Evolutionary conservation across 2,113 vertebrate species (phyloP), one percentile per base, ranked within the genome.

Genomic region (Tachycineta bicolor): DNA sequence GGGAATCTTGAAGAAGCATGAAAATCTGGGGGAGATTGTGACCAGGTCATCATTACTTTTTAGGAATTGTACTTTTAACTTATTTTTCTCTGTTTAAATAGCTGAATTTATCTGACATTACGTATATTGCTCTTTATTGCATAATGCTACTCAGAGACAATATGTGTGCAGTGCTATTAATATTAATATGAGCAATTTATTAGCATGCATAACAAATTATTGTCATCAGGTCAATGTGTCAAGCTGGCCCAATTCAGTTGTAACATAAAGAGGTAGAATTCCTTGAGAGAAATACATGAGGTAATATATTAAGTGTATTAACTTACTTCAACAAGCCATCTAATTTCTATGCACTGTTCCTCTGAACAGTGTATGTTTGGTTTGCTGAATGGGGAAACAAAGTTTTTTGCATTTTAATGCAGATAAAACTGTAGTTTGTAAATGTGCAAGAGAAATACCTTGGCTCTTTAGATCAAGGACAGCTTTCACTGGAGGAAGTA

Each of bases 111-210:
- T 52, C 37, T 74, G 44, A 21, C 5, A 11, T 50, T 34, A 31
- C 0, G 0, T 43, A 26, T 34, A 31, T 31, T 0, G 0, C 34
- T 33, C 11, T 80, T 80, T 56, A 43, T 71, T 2, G 1, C 60
- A 14, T 8, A 53, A 8, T 39, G 46, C 53, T 89, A 60, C 39
- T 75, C 53, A 53, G 39, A 53, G 33, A 67, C 33, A 44, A 10
- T 73, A 49, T 43, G 26, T 73, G 37, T 43, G 22, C 28, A 65
- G 44, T 28, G 37, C 37, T 74, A 19, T 46, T 37, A 76, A 43
- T 67, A 31, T 41, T 39, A 56, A 43, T 37, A 50, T 21, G 11
- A 59, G 11, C 12, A 82, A 73, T 67, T 82, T 25, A 39, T 39
- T 11, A 52, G 23, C 37, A 43, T 25, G 41, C 13, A 63, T 16